phyloP scores from a whole-genome alignment of 2,113 vertebrate species.

The rabbit (Oryctolagus cuniculus) region DNA sequence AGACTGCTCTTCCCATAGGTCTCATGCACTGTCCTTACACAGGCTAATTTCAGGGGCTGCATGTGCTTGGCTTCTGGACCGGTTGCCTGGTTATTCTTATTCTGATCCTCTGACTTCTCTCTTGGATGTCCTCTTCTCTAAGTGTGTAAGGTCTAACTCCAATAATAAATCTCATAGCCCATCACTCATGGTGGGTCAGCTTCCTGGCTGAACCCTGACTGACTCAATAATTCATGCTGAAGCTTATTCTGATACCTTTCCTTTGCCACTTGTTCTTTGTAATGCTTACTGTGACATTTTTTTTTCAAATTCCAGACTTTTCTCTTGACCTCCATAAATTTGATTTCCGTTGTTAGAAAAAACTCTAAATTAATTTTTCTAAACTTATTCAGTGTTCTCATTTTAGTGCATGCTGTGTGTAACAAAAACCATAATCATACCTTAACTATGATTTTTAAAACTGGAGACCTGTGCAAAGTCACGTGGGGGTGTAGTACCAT shows the following conservation, averaged over 20 bases:
- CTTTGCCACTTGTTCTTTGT: constrained; percentile 29
- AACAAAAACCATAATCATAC: neutral
- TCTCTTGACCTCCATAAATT: constrained; percentile 25
- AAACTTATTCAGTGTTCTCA: constrained; percentile 34
- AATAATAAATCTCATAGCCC: neutral
- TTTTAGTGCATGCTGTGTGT: constrained; percentile 21
- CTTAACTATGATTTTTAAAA: constrained; percentile 39
- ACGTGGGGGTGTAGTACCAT: neutral
- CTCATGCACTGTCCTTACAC: neutral
- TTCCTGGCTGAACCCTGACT: neutral
- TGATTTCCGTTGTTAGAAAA: constrained; percentile 48
- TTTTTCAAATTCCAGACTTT: constrained; percentile 7
- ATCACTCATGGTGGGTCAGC: neutral
- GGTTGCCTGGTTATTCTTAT: neutral
- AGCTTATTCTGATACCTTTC: neutral
- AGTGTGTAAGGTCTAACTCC: neutral
- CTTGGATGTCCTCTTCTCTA: neutral
- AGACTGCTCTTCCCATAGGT: neutral
- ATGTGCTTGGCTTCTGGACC: neutral
- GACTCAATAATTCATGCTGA: constrained; percentile 1
- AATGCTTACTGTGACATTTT: constrained; percentile 18
- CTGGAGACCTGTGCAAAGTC: neutral
- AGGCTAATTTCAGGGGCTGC: neutral
- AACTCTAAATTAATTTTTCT: constrained; percentile 51
- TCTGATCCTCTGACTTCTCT: neutral